Conservation (phyloP, 2,888 invertebrate species). For the Thymelicus sylvestris region DNA sequence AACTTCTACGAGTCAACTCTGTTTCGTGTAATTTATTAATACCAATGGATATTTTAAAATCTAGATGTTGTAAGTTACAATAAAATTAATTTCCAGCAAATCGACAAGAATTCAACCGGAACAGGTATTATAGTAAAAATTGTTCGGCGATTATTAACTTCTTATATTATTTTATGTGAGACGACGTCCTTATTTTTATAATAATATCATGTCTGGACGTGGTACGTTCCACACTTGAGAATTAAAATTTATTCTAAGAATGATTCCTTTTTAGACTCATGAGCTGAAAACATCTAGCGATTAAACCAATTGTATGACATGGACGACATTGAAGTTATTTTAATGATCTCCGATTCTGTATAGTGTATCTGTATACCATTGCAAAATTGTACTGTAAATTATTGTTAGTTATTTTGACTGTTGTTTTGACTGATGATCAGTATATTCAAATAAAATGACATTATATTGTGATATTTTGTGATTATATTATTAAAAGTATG, state of each 20-base stretch:
- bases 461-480: too few relatives aligned
- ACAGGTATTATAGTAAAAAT: too few relatives aligned
- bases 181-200: neutral
- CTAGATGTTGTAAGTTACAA: neutral
- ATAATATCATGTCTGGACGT: too few relatives aligned
- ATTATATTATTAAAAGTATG: too few relatives aligned
- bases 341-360: neutral
- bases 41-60: neutral
- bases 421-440: too few relatives aligned
- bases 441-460: too few relatives aligned
- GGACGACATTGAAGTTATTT: neutral
- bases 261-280: neutral
- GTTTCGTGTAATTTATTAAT: conserved; percentile 26
- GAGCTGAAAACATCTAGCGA: neutral
- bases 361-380: too few relatives aligned
- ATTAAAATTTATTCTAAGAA: neutral
- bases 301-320: neutral
- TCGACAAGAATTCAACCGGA: neutral
- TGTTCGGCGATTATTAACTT: too few relatives aligned
- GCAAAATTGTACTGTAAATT: too few relatives aligned
- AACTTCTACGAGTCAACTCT: conserved; percentile 35
- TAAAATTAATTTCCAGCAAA: neutral
- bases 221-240: neutral
- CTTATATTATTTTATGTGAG: too few relatives aligned
- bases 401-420: too few relatives aligned